Conservation (phyloP, 2,888 invertebrate species). For the Catocala nupta region DNA sequence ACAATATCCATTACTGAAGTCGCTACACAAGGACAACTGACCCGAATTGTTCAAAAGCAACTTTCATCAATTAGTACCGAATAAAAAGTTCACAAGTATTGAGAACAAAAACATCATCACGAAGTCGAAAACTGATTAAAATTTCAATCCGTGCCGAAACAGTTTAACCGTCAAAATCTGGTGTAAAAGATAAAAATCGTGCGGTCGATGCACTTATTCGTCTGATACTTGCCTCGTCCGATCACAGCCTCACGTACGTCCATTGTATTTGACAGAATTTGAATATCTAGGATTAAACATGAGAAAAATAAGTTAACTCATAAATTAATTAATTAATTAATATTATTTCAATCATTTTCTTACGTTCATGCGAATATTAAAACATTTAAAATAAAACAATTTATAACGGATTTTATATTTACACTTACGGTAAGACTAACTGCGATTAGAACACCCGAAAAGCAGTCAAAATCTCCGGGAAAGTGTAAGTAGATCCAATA, state of each 20-base stretch:
- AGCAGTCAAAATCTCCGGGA: too few species aligned
- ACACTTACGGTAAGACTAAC: too few species aligned
- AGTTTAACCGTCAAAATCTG: conserved; percentile 72
- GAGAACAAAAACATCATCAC: conserved; percentile 60
- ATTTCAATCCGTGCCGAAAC: conserved; percentile 75
- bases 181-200: conserved; percentile 75
- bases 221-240: conserved; percentile 29
- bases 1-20: conserved; percentile 23
- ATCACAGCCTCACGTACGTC: conserved; percentile 14
- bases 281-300: conserved; percentile 12
- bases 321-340: too few species aligned
- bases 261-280: conserved; percentile 11
- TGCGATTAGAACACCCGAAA: too few species aligned
- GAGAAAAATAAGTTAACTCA: too few species aligned
- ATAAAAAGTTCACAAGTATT: conserved; percentile 45
- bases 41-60: conserved; percentile 31
- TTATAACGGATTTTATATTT: too few species aligned
- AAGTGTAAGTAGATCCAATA: too few species aligned
- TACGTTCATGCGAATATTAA: too few species aligned
- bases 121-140: conserved; percentile 73
- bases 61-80: conserved; percentile 48
- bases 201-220: conserved; percentile 72
- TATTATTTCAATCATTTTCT: too few species aligned
- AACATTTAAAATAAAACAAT: too few species aligned
- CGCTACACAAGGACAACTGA: conserved; percentile 18